Percentiles rank a stretch among this genome's conserved stretches.
These are phyloP conservation scores for Tetramorium parvispinum DNA, from an alignment of 1,140 invertebrate species.

Conservation along the genomic window DNA sequence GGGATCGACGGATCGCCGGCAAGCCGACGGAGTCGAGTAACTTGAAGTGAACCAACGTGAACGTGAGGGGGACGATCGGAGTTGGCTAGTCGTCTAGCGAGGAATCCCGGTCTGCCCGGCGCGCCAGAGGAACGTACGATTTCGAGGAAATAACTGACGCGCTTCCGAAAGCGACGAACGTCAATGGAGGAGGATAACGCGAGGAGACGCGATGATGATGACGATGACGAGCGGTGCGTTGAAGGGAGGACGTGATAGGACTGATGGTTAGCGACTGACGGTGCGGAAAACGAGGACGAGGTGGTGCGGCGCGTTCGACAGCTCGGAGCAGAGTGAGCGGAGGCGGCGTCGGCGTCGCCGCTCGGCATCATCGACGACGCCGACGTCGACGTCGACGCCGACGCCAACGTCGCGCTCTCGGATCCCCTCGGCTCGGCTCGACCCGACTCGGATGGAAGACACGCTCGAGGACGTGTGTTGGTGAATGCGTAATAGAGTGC, in stretches of 20 bases:
- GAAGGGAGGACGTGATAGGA: background rate
- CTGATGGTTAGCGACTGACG: constrained; percentile 20
- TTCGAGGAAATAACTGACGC: background rate
- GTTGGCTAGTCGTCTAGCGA: background rate
- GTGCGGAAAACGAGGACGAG: background rate
- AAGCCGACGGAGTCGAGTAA: background rate
- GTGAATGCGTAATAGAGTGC: constrained; percentile 68
- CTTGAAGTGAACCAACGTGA: constrained; percentile 12
- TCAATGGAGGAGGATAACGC: background rate
- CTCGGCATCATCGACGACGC: constrained; percentile 65
- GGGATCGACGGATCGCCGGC: background rate
- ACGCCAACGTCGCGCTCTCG: constrained; percentile 63
- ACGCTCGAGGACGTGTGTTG: constrained; percentile 39
- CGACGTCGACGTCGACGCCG: constrained; percentile 69
- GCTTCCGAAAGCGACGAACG: background rate
- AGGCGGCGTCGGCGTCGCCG: constrained; percentile 56
- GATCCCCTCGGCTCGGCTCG: constrained; percentile 46
- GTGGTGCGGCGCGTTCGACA: constrained; percentile 77
- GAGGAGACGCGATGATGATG: background rate
- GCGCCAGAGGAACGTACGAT: background rate
- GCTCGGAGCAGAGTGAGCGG: constrained; percentile 80
- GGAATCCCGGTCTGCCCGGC: background rate
- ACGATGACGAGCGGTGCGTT: constrained; percentile 4
- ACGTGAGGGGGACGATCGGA: background rate
- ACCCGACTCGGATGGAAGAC: constrained; percentile 48